These are phyloP conservation scores for Stictocephala bisonia DNA, from an alignment of 2,888 invertebrate species.

Conservation along the genomic window DNA sequence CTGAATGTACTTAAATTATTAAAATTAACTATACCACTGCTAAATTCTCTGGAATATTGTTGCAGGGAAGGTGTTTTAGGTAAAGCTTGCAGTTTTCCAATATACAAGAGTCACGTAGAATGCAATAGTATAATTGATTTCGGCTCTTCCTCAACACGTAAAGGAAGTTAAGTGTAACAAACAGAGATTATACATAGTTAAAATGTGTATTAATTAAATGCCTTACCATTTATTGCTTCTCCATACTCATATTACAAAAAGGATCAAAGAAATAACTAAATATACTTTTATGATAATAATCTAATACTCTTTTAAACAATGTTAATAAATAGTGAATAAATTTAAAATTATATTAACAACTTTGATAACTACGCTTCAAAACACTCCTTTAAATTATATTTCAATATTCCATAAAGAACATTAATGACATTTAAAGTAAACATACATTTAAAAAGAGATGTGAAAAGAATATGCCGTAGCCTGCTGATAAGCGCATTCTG, in stretches of 20 bases:
- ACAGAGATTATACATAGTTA: conserved; percentile 11
- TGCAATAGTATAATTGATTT: conserved; percentile 15
- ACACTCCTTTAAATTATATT: too few relatives aligned
- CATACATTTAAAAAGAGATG: too few relatives aligned
- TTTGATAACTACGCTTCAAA: conserved; percentile 6
- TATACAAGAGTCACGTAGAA: too few relatives aligned
- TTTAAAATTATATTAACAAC: conserved; percentile 3
- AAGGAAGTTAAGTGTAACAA: conserved; percentile 25
- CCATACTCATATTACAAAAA: not conserved
- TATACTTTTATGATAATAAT: not conserved
- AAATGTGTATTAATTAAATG: conserved; percentile 31
- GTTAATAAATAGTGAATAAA: not conserved
- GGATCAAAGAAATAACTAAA: not conserved
- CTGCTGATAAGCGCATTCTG: not conserved
- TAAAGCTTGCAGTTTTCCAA: too few relatives aligned
- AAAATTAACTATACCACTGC: too few relatives aligned
- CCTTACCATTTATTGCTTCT: conserved; percentile 35
- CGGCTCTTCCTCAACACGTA: not conserved
- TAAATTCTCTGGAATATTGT: too few relatives aligned
- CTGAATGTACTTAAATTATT: too few relatives aligned
- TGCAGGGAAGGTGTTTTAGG: too few relatives aligned
- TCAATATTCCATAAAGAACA: too few relatives aligned
- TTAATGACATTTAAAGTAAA: too few relatives aligned
- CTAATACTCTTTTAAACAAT: not conserved
- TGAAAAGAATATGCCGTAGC: too few relatives aligned